A percentile compares a stretch with the other conserved stretches of the same genome.
These are phyloP conservation scores for Scylla paramamosain DNA, from an alignment of 1,140 invertebrate species.

Conservation along the genomic window DNA sequence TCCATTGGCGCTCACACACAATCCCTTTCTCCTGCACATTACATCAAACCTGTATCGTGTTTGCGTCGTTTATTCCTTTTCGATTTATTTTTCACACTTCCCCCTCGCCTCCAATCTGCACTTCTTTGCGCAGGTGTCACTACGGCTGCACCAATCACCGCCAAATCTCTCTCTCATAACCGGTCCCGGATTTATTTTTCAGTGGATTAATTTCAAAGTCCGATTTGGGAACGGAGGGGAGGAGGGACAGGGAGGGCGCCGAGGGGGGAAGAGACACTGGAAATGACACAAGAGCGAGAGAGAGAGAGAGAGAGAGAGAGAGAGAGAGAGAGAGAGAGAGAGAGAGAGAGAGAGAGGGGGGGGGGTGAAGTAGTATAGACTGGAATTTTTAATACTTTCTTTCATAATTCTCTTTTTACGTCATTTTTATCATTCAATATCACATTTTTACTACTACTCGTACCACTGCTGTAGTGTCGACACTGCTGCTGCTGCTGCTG, in stretches of 20 bases:
- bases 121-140: conserved; percentile 18
- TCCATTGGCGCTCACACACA: not conserved
- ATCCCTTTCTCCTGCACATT: not conserved
- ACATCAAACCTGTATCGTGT: not conserved
- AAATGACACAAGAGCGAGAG: not conserved
- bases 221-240: not conserved
- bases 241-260: not conserved
- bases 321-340: not conserved
- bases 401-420: not conserved
- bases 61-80: not conserved
- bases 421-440: not conserved
- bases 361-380: not conserved
- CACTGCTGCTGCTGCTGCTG: not conserved
- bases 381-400: not conserved
- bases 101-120: not conserved
- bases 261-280: not conserved
- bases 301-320: not conserved
- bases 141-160: not conserved
- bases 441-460: not conserved
- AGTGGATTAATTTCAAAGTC: conserved; percentile 2
- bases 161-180: not conserved
- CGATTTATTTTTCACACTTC: not conserved
- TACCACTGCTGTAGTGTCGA: not conserved
- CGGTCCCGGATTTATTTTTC: conserved; percentile 1
- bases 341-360: not conserved